Evolutionary conservation across 2,113 vertebrate species (phyloP).

Genomic region (Pygoscelis adeliae): DNA sequence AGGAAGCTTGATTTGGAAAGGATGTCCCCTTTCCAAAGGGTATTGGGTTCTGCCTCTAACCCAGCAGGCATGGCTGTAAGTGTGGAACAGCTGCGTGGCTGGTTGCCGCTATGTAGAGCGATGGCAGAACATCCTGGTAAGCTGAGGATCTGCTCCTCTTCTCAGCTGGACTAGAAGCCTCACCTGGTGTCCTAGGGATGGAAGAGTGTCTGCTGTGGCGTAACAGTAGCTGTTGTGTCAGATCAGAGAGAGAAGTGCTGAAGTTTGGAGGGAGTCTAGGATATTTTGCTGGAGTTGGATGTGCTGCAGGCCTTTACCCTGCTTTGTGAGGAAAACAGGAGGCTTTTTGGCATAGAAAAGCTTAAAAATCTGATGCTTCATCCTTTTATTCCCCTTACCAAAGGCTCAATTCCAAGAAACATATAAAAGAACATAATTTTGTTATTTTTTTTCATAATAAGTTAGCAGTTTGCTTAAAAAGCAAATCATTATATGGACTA

Average conservation of each 20-base stretch:
- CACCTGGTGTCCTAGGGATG: neutral
- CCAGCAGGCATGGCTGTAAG: neutral
- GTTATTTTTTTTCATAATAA: neutral
- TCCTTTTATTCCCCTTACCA: neutral
- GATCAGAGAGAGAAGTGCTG: neutral
- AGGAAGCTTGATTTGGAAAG: neutral
- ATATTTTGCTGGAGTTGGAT: neutral
- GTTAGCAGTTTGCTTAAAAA: neutral
- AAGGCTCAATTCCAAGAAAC: neutral
- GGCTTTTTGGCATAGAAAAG: neutral
- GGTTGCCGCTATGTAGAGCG: rapidly evolving
- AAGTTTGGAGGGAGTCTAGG: neutral
- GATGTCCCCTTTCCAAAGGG: neutral
- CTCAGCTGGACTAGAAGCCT: neutral
- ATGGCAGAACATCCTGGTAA: neutral
- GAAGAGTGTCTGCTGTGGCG: neutral
- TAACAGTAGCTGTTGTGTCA: neutral
- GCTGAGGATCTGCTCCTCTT: neutral
- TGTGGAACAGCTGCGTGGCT: too few relatives aligned
- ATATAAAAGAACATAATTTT: neutral
- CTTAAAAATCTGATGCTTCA: neutral
- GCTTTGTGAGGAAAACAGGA: neutral
- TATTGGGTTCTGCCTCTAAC: neutral
- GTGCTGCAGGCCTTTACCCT: neutral
- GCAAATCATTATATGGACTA: neutral